A percentile compares a stretch with the other conserved stretches of the same genome.
Evolutionary conservation across 2,888 invertebrate species (phyloP).

Genomic region (Cheilosia grossa): DNA sequence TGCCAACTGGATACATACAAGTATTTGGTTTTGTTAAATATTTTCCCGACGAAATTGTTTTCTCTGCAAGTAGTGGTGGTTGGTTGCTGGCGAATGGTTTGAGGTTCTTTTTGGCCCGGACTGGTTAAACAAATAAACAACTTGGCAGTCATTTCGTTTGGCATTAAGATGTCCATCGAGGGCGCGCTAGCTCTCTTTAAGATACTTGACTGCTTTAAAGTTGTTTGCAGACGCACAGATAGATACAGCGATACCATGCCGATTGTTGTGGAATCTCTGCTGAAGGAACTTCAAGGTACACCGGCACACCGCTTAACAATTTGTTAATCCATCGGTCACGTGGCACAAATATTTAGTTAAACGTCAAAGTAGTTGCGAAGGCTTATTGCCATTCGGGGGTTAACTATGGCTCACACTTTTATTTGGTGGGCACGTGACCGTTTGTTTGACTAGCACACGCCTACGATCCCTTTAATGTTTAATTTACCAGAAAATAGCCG

Average conservation of each 20-base stretch:
- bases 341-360: constrained; percentile 70
- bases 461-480: constrained; percentile 76
- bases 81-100: constrained; percentile 9
- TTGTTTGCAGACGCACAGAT: neutral
- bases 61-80: constrained; percentile 33
- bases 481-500: constrained; percentile 79
- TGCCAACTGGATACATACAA: constrained; percentile 62
- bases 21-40: constrained; percentile 73
- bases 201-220: constrained; percentile 42
- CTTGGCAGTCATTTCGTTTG: constrained; percentile 52
- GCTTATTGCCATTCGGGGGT: constrained; percentile 31
- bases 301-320: constrained; percentile 40
- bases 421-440: constrained; percentile 58
- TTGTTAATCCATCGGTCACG: constrained; percentile 70
- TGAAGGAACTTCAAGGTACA: neutral
- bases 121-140: constrained; percentile 54
- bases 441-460: constrained; percentile 73
- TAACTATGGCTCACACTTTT: constrained; percentile 51
- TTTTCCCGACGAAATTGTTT: constrained; percentile 70
- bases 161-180: constrained; percentile 59
- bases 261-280: constrained; percentile 22
- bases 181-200: constrained; percentile 2
- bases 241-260: neutral
- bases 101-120: constrained; percentile 28
- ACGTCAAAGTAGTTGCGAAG: constrained; percentile 52